phyloP scores from a whole-genome alignment of 2,113 vertebrate genomes.

The Colossoma macropomum region DNA sequence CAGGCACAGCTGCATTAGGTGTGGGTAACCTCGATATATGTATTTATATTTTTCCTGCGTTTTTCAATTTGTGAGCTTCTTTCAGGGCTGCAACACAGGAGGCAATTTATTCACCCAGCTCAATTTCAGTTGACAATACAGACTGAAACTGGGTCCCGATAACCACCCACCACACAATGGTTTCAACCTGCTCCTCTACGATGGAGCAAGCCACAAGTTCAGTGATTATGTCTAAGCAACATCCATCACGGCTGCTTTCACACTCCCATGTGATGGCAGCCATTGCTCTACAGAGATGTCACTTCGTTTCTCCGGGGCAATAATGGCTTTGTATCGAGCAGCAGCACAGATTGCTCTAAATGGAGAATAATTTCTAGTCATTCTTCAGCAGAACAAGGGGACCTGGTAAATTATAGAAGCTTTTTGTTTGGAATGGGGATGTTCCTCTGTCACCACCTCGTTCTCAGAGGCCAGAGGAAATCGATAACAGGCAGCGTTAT shows the following conservation, averaged over 20 bases:
- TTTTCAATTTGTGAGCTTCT: conserved; percentile 45
- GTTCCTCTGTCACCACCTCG: conserved; percentile 24
- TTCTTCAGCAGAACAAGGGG: conserved; percentile 35
- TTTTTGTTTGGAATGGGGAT: conserved; percentile 49
- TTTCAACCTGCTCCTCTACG: conserved; percentile 27
- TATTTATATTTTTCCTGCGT: conserved; percentile 15
- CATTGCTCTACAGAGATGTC: conserved; percentile 39
- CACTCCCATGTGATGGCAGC: conserved; percentile 13
- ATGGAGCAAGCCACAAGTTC: conserved; percentile 38
- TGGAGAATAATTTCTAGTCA: conserved; percentile 45
- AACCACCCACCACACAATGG: conserved; percentile 37
- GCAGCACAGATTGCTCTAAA: conserved; percentile 47
- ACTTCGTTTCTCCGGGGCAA: conserved; percentile 47
- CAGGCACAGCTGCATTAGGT: conserved; percentile 16
- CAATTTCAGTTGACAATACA: conserved; percentile 44
- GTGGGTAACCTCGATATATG: background rate
- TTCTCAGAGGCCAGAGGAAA: conserved; percentile 30
- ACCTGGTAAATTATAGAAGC: conserved; percentile 1
- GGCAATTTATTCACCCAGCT: conserved; percentile 42
- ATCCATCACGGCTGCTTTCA: conserved; percentile 51
- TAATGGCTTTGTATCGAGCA: conserved; percentile 54
- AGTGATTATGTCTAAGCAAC: conserved; percentile 46
- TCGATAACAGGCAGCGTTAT: conserved; percentile 43
- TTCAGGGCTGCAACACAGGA: conserved; percentile 6
- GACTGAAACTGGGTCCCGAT: conserved; percentile 41